Conservation (phyloP, 2,113 vertebrate genomes). For the Tyto alba region DNA sequence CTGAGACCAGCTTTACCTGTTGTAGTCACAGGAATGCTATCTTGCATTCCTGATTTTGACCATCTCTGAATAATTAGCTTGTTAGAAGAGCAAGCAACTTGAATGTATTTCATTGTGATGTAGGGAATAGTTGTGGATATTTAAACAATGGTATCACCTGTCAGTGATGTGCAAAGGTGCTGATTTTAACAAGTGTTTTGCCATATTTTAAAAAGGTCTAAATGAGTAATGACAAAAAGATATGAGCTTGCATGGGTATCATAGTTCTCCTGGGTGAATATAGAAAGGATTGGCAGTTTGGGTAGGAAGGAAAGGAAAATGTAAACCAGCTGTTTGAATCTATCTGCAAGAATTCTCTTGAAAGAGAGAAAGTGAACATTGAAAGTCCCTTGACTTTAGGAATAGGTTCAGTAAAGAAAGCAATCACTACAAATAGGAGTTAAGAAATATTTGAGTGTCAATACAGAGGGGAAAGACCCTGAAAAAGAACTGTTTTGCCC, state of each 20-base stretch:
- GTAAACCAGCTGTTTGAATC: background rate
- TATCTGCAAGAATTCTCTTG: background rate
- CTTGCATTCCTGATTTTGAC: background rate
- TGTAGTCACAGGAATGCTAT: background rate
- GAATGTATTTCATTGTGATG: background rate
- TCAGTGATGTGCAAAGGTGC: background rate
- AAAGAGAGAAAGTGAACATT: background rate
- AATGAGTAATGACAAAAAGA: background rate
- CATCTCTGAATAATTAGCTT: background rate
- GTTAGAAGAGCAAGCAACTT: background rate
- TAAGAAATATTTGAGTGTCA: background rate
- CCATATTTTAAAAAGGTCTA: background rate
- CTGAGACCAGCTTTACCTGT: background rate
- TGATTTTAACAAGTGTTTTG: background rate
- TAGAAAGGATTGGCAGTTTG: background rate
- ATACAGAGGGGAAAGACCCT: background rate
- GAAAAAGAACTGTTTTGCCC: background rate
- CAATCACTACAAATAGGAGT: background rate
- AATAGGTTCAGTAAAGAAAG: background rate
- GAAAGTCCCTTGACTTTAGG: background rate
- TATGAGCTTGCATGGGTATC: fast-evolving
- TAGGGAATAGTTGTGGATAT: background rate
- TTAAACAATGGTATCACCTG: background rate
- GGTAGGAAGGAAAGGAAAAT: background rate
- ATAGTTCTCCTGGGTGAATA: background rate